These are phyloP conservation scores for Rotaria socialis DNA, from an alignment of 2,888 invertebrate genomes.

Conservation along the genomic window DNA sequence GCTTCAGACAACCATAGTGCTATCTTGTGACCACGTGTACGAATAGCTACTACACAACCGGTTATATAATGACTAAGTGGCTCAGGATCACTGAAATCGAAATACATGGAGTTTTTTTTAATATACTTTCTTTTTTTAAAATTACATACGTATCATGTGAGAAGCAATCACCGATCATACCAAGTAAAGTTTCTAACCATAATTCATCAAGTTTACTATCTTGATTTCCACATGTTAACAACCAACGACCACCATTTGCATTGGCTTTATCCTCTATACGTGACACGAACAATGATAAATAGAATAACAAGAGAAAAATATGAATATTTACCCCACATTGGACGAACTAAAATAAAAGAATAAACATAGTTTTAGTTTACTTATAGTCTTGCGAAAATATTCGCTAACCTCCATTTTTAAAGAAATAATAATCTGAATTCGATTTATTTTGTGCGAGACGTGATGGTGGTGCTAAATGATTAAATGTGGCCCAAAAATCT, in stretches of 20 bases:
- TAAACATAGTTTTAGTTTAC: no score
- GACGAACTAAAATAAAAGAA: neutral
- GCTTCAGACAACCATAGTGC: constrained; percentile 36
- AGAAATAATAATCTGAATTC: constrained; percentile 31
- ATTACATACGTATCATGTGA: constrained; percentile 4
- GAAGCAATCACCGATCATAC: constrained; percentile 35
- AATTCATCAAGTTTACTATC: constrained; percentile 31
- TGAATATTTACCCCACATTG: constrained; percentile 30
- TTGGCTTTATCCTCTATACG: constrained; percentile 2
- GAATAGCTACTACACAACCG: constrained; percentile 21
- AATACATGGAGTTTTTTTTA: no score
- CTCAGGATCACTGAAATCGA: neutral
- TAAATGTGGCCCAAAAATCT: constrained; percentile 38
- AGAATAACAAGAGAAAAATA: neutral
- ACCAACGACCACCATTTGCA: constrained; percentile 31
- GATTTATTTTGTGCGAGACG: constrained; percentile 9
- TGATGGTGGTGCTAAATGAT: constrained; percentile 27
- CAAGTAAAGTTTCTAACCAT: constrained; percentile 31
- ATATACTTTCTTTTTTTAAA: neutral
- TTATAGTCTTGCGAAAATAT: no score
- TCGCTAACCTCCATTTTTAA: constrained; percentile 19
- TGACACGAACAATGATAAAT: neutral
- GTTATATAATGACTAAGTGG: neutral
- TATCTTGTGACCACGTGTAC: constrained; percentile 31
- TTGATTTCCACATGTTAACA: constrained; percentile 1